A percentile compares a stretch with the other conserved stretches of the same genome.
These are phyloP conservation scores for Aplidium turbinatum DNA, from an alignment of 23 tunicate genomes.

Conservation along the genomic window DNA sequence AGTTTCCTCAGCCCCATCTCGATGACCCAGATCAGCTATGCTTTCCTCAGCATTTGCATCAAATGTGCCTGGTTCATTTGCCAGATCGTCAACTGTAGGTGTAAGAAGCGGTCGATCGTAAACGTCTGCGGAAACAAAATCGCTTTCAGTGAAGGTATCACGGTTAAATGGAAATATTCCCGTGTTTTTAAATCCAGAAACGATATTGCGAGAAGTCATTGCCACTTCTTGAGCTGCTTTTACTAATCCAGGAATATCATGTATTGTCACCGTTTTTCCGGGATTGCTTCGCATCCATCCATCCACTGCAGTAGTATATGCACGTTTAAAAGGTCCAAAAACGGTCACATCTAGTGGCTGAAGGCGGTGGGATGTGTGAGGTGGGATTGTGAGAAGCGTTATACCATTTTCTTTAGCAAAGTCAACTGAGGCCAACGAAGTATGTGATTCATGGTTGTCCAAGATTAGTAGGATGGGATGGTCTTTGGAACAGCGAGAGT, in stretches of 20 bases:
- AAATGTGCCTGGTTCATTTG: conserved; percentile 8
- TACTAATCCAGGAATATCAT: conserved; percentile 10
- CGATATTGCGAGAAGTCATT: conserved; percentile 16
- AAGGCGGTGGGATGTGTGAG: conserved; percentile 32
- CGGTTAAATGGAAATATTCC: conserved; percentile 18
- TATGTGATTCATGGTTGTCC: conserved; percentile 36
- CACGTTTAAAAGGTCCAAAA: conserved; percentile 26
- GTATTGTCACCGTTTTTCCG: conserved; percentile 14
- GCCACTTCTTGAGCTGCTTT: conserved; percentile 13
- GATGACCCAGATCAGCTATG: not conserved
- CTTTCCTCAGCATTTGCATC: conserved; percentile 9
- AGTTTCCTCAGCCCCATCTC: not conserved
- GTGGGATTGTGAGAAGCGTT: conserved; percentile 25
- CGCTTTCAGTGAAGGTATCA: conserved; percentile 17
- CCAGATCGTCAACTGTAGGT: not conserved
- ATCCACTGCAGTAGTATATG: conserved; percentile 15
- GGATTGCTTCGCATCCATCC: conserved; percentile 31
- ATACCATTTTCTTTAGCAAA: conserved; percentile 19
- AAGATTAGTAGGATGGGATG: conserved; percentile 5
- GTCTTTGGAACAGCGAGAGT: conserved; percentile 7
- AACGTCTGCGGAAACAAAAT: conserved; percentile 12
- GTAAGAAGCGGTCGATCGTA: too few relatives aligned
- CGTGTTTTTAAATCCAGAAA: conserved; percentile 10
- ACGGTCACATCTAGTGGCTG: conserved; percentile 27
- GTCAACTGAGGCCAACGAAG: conserved; percentile 27